Percentiles rank a stretch among this genome's conserved stretches.
These are phyloP conservation scores for Orchesella cincta DNA, from an alignment of 1,140 invertebrate genomes.

Conservation along the genomic window DNA sequence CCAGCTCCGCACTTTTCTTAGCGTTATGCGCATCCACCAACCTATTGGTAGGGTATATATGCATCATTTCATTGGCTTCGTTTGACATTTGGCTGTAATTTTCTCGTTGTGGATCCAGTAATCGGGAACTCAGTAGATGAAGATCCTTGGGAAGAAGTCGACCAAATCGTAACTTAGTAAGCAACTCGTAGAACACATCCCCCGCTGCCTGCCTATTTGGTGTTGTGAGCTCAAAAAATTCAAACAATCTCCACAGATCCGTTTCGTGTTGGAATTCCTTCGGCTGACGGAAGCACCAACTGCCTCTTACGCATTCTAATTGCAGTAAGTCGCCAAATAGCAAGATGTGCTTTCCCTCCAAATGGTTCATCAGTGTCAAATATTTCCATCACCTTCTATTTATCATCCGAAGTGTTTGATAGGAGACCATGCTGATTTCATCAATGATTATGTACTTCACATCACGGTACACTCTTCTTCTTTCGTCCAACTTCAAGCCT, in stretches of 20 bases:
- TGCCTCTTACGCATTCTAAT: background rate
- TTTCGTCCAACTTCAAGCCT: background rate
- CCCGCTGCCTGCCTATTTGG: background rate
- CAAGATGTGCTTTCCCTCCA: background rate
- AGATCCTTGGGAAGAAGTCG: too few species aligned
- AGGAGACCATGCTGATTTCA: background rate
- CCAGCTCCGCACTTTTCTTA: background rate
- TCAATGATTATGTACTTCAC: background rate
- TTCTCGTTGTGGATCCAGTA: too few species aligned
- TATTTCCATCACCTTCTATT: background rate
- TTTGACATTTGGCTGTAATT: too few species aligned
- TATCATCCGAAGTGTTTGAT: background rate
- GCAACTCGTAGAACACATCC: background rate
- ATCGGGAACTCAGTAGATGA: too few species aligned
- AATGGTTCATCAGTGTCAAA: background rate
- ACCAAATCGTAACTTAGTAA: too few species aligned
- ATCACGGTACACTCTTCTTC: background rate
- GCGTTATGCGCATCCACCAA: too few species aligned
- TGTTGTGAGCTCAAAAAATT: background rate
- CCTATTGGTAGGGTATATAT: too few species aligned
- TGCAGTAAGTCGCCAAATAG: constrained; percentile 17
- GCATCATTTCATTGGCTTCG: too few species aligned
- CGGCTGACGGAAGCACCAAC: background rate
- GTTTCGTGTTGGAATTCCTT: background rate
- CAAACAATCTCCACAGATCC: constrained; percentile 14